Evolutionary conservation across 1,140 invertebrate genomes (phyloP), one percentile per base, ranked within the genome.

Genomic region (Wasmannia auropunctata): DNA sequence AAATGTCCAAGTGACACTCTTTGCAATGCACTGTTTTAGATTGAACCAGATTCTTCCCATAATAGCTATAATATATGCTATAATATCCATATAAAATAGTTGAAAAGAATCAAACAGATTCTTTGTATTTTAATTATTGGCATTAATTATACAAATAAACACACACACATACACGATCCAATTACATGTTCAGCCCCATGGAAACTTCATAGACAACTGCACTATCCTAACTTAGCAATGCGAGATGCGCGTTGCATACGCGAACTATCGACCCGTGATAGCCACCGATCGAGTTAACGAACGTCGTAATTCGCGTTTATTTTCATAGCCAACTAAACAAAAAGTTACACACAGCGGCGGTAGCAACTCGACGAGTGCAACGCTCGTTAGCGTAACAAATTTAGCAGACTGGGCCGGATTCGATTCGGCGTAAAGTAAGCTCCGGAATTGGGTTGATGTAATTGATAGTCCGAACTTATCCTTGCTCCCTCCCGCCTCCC

Each of bases 381-480:
- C 51, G 79, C 56, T 80, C 84, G 69, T 76, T 65, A 70, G 51
- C 63, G 81, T 67, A 85, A 88, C 34, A 86, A 81, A 88, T 88
- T 81, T 88, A 65, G 34, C 28, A 31, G n/a, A 56, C 37, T 28
- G 58, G n/a, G 49, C n/a, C 49, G 74, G 54, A 76, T 76, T 87
- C 85, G 56, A 74, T 84, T 87, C 85, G 19, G 49, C 75, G 25
- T 80, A 86, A 90, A 90, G 25, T 80, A 86, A 83, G 62, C 63
- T 70, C 81, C 72, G 76, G 84, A 90, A 75, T 63, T 58, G 54
- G 75, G 49, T 60, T 49, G 46, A 76, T 49, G 88, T 90, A 91
- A 90, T 88, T 88, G 84, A 91, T 90, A 70, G 88, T 76, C 86
- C 25, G 69, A 86, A 72, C 87, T 90, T 76, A 90, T 85, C 56